Base-by-base conservation (phyloP, 2,888 invertebrate species). In the Agrenia bidenticulata region DNA sequence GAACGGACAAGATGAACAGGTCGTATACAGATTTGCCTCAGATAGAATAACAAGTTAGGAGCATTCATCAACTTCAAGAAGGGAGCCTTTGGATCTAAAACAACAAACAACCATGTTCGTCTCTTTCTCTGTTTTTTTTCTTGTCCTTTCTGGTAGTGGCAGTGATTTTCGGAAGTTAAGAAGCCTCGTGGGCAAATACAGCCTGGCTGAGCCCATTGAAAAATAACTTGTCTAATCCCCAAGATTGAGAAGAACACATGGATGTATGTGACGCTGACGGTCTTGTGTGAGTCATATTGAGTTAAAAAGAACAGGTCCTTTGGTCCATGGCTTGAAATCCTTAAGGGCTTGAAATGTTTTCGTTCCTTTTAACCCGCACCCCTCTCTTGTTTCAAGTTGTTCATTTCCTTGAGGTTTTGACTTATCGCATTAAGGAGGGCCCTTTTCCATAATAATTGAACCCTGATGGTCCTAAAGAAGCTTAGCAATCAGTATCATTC, bases 351-450 rank as follows among this genome's bases (percentile, higher is more conserved):
- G 11, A 32, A 32, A 32, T 11, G 5, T 32, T 45, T 58, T 27
- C 7, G 4, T 58, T 58, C 21, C 41, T 58, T 45, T 11, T 23
- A 24, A 24, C 32, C 32, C 32, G 32, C 32, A 32, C 32, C 45
- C 58, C 58, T 58, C 49, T 49, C 49, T 58, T 26, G 26, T 58
- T 58, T 45, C 45, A 23, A 58, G 42, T 17, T 21, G 2, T 26
- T 54, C 58, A 58, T 42, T 58, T 45, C 41, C 56, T 58, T 57
- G 57, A 37, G 58, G 41, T 49, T 45, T 58, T 58, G 45, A 58
- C 49, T 58, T 45, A 58, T 45, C 2, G 45, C 45, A 45, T 19
- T 19, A 45, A 17, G 19, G 19, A 17, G 19, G 45, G 45, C 19
- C 19, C 45, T 17, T 19, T 45, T 45, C n/a, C 15, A 17, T 17